These are phyloP conservation scores for Acyrthosiphon pisum DNA, from an alignment of 1,140 invertebrate genomes.

Conservation along the genomic window DNA sequence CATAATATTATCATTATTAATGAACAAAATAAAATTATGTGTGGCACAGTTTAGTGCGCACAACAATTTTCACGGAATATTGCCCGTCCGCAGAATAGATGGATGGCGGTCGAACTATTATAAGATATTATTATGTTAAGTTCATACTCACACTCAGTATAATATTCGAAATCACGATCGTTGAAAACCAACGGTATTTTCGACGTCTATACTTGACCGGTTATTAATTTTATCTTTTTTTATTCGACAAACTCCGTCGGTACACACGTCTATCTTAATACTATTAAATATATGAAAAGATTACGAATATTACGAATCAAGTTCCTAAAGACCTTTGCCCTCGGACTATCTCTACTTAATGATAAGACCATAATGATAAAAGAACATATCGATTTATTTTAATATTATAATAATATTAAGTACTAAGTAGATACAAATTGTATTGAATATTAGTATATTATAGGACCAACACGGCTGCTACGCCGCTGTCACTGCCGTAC, in stretches of 20 bases:
- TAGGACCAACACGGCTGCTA: too few species aligned
- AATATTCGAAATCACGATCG: background rate
- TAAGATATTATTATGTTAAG: background rate
- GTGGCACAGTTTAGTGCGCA: background rate
- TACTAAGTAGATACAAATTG: too few species aligned
- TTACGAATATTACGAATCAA: background rate
- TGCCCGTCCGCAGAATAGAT: too few species aligned
- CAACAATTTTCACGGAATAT: background rate
- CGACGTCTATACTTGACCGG: background rate
- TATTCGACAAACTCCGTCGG: background rate
- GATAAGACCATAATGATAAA: too few species aligned
- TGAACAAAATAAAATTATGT: background rate
- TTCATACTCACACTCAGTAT: background rate
- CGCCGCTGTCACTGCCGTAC: background rate
- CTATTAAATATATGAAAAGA: too few species aligned
- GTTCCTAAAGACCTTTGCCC: background rate
- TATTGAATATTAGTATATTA: too few species aligned
- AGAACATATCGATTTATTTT: background rate
- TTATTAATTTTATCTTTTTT: background rate
- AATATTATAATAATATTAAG: too few species aligned
- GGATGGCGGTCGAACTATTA: background rate
- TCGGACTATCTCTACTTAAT: background rate
- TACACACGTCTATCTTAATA: too few species aligned
- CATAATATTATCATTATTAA: background rate
- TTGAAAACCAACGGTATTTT: background rate